Evolutionary conservation across 2,113 vertebrate species (phyloP), one percentile per base, ranked within the genome.

Genomic region (Galeopterus variegatus): DNA sequence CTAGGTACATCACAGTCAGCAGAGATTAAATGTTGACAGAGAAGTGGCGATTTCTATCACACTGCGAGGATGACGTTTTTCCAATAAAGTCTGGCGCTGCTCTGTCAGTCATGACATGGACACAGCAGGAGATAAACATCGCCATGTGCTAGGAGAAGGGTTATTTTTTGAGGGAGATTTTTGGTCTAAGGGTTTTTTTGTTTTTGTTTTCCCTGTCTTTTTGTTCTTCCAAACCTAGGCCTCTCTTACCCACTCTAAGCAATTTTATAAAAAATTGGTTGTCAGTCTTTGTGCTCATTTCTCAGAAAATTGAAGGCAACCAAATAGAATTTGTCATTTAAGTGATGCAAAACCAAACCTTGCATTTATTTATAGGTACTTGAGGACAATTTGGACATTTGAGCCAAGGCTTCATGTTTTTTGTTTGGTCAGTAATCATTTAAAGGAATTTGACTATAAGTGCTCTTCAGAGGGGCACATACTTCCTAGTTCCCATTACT

Each of bases 21-120:
- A 80, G 28, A 96, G 72, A 95, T 50, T 56, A 65, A 96, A 95
- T 33, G 54, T 76, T 88, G 31, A 83, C 50, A 56, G 2, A 96
- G 87, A 58, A 75, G 28, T 56, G 48, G 70, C 0, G 6, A 89
- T 83, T 95, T 72, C 56, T 92, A 67, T 52, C 67, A 79, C 62
- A 69, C 7, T 33, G 36, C 0, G 13, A 76, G 26, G 36, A 62
- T 67, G 58, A 0, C 1, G 5, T 94, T 94, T 92, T 88, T 14
- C 91, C 45, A 86, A 83, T 82, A 69, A 70, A 77, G 9, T 64
- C 82, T 64, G 54, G 28, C 70, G 58, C 28, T n/a, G 7, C 17
- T 95, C 11, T 93, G 6, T 94, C 81, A 94, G 33, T 65, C 75
- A 79, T 60, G 88, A 62, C 54, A 56, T 4, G 24, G 31, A 67